Evolutionary conservation across 2,113 vertebrate species (phyloP).

Genomic region (Galemys pyrenaicus): DNA sequence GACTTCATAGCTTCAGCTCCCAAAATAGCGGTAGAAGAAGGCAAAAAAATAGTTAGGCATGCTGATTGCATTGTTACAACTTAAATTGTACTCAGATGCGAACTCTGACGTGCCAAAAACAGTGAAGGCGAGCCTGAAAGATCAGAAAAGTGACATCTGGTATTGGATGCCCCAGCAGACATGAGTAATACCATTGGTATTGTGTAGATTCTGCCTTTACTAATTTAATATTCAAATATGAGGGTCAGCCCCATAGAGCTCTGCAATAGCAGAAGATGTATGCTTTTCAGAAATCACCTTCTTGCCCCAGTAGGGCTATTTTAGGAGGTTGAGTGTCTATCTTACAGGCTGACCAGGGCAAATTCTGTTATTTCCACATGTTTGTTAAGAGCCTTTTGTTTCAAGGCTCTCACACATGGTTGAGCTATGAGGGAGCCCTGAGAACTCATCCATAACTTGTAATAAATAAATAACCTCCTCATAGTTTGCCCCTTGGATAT

Average conservation of each 20-base stretch:
- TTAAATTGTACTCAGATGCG: constrained; percentile 88
- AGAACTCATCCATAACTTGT: constrained; percentile 81
- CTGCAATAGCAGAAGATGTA: constrained; percentile 65
- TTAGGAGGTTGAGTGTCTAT: constrained; percentile 70
- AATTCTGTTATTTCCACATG: constrained; percentile 70
- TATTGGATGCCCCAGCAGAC: constrained; percentile 87
- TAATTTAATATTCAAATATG: constrained; percentile 87
- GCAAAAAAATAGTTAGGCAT: constrained; percentile 81
- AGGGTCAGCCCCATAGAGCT: constrained; percentile 75
- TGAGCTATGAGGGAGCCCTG: constrained; percentile 75
- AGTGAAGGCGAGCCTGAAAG: constrained; percentile 82
- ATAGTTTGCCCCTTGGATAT: constrained; percentile 81
- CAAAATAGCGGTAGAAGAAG: constrained; percentile 80
- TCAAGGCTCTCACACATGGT: constrained; percentile 82
- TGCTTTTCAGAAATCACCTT: constrained; percentile 72
- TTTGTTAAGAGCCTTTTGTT: constrained; percentile 72
- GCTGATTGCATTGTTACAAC: constrained; percentile 86
- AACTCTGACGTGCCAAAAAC: constrained; percentile 85
- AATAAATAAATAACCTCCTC: constrained; percentile 77
- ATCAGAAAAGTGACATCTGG: constrained; percentile 89
- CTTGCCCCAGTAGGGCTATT: constrained; percentile 54
- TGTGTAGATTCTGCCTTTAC: constrained; percentile 84
- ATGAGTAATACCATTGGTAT: constrained; percentile 89
- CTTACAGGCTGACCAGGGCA: constrained; percentile 50
- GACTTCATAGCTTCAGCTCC: constrained; percentile 70